phyloP scores from a whole-genome alignment of 2,888 invertebrate species.

The Lycophotia porphyrea region DNA sequence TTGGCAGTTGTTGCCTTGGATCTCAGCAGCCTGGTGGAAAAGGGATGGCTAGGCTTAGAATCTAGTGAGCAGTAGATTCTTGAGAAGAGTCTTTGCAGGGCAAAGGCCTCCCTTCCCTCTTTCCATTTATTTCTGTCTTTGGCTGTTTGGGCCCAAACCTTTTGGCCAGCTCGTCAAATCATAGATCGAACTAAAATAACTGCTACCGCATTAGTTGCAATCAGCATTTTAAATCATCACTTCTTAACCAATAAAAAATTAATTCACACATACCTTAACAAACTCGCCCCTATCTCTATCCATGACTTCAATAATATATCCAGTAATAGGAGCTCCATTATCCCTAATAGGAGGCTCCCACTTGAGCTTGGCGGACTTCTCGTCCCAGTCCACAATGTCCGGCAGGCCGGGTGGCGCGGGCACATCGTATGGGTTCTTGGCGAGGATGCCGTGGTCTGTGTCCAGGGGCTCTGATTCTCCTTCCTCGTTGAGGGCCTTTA shows the following conservation, averaged over 20 bases:
- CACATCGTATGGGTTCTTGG: constrained; percentile 99
- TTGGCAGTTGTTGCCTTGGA: constrained; percentile 95
- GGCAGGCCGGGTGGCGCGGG: constrained; percentile 97
- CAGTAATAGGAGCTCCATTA: constrained; percentile 98
- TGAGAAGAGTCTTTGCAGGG: not conserved
- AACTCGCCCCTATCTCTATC: constrained; percentile 96
- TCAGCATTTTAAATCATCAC: not conserved
- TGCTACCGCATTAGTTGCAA: not conserved
- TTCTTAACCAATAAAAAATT: not conserved
- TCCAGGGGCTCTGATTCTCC: constrained; percentile 99
- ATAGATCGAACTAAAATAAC: not conserved
- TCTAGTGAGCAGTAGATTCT: not conserved
- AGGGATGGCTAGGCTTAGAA: no score
- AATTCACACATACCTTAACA: constrained; percentile 90
- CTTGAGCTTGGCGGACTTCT: constrained; percentile 96
- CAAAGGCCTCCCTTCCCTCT: no score
- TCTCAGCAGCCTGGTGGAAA: constrained; percentile 92
- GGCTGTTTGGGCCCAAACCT: no score
- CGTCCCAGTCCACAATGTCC: constrained; percentile 97
- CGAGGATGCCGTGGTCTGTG: constrained; percentile 96
- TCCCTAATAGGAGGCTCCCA: constrained; percentile 97
- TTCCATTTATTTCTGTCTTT: no score
- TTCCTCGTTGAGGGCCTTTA: constrained; percentile 98
- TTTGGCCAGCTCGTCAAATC: no score
- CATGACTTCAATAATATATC: constrained; percentile 97